Evolutionary conservation across 2,113 vertebrate genomes (phyloP), one percentile per base, ranked within the genome.

Genomic region (Tichodroma muraria): DNA sequence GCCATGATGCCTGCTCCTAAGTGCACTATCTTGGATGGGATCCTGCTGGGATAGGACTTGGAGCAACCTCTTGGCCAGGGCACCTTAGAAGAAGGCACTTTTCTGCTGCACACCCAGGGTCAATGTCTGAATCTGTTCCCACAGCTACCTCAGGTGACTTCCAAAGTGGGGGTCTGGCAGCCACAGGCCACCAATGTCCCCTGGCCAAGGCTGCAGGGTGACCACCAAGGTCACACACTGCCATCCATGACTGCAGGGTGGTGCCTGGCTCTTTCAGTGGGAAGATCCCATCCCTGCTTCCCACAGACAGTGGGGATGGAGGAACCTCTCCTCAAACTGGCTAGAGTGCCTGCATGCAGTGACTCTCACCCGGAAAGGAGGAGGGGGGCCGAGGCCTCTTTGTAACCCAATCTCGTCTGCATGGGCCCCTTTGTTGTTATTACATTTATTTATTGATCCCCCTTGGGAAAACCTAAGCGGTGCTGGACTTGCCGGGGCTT

Each of bases 341-440:
- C 37, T 20, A 1, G n/a, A 95, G 88, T 68, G 93, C 63, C 59
- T 91, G 90, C 0, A 2, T 1, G 4, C 71, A 70, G 56, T 73
- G 93, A 82, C 71, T 90, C 90, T 78, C 6, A 9, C 85, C 63
- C 52, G 56, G 94, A 94, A 93, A 95, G 92, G 60, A 80, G 90
- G 88, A 75, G 88, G 95, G 90, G 85, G 76, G 80, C 13, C 0
- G 64, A 94, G 92, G 88, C 90, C 94, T 94, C 89, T 94, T 97
- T 95, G 94, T 96, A 95, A 96, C 94, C 79, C 91, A 96, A 95
- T 95, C 93, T 94, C 15, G 59, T 95, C 94, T 95, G 81, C 68
- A 83, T 94, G 79, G 96, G 96, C 95, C 95, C 88, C 91, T 96
- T 93, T 91, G 93, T 96, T 96, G 93, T 95, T 97, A 96, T 93